These are phyloP conservation scores for Drosophila lacertosa DNA, from an alignment of 1,140 invertebrate genomes.

Conservation along the genomic window DNA sequence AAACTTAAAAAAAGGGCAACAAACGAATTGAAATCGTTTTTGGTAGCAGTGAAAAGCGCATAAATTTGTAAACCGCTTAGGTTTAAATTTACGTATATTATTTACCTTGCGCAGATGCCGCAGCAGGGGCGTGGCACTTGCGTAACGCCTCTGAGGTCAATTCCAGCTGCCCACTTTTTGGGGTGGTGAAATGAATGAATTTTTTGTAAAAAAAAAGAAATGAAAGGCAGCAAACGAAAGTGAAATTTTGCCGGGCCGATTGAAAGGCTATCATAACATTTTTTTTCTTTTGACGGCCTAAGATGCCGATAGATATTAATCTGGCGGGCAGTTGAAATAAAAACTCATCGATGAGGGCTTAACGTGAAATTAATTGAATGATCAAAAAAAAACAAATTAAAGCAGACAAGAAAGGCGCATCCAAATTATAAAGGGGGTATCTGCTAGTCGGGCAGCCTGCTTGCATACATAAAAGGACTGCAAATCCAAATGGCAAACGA, in stretches of 20 bases:
- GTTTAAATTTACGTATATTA: conserved; percentile 28
- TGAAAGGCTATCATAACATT: conserved; percentile 37
- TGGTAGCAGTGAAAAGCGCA: conserved; percentile 55
- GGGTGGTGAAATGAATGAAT: conserved; percentile 59
- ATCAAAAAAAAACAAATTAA: not conserved
- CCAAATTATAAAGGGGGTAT: too few species aligned
- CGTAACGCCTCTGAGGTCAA: conserved; percentile 65
- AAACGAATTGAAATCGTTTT: conserved; percentile 64
- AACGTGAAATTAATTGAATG: conserved; percentile 3
- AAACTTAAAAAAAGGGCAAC: conserved; percentile 34
- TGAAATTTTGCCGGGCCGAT: conserved; percentile 70
- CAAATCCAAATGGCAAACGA: conserved; percentile 66
- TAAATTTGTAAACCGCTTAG: conserved; percentile 74
- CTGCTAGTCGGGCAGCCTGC: too few species aligned
- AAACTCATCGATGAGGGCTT: conserved; percentile 14
- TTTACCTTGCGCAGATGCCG: conserved; percentile 41
- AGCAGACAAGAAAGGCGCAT: too few species aligned
- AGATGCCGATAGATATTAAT: conserved; percentile 4
- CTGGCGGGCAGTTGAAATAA: conserved; percentile 2
- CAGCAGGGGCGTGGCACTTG: conserved; percentile 60
- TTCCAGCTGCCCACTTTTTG: conserved; percentile 13
- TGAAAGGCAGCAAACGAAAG: conserved; percentile 65
- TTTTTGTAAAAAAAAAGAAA: conserved; percentile 1
- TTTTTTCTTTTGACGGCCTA: conserved; percentile 29
- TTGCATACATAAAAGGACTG: conserved; percentile 51